These are phyloP conservation scores for Drosophila mimetica DNA, from an alignment of 2,888 invertebrate genomes.

Conservation along the genomic window DNA sequence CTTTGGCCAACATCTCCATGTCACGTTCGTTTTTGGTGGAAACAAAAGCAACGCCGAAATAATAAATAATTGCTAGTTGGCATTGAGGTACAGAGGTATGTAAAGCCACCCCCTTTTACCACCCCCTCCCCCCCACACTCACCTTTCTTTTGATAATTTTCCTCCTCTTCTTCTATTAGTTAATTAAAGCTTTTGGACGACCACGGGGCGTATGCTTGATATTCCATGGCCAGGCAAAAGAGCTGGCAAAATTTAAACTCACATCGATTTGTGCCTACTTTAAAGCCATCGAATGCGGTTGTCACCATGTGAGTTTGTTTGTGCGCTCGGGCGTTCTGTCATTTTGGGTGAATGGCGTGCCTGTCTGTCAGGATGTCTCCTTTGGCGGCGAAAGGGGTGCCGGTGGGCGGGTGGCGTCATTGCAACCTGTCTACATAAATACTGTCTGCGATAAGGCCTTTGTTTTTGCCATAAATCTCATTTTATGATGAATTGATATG, in stretches of 20 bases:
- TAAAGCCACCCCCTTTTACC: not conserved
- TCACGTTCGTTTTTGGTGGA: slow-evolving; percentile 63
- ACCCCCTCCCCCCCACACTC: not conserved
- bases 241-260: slow-evolving; percentile 38
- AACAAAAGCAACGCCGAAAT: slow-evolving; percentile 80
- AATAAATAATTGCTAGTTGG: slow-evolving; percentile 79
- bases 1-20: slow-evolving; percentile 9
- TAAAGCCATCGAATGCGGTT: slow-evolving; percentile 43
- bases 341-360: slow-evolving; percentile 67
- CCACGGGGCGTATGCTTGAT: slow-evolving; percentile 69
- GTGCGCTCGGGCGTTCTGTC: slow-evolving; percentile 53
- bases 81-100: slow-evolving; percentile 68
- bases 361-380: slow-evolving; percentile 59
- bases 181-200: slow-evolving; percentile 67
- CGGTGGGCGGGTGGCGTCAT: slow-evolving; percentile 1
- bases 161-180: slow-evolving; percentile 61
- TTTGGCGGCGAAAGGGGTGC: not conserved
- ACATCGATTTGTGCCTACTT: slow-evolving; percentile 65
- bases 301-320: slow-evolving; percentile 21
- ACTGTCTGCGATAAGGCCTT: slow-evolving; percentile 83
- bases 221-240: slow-evolving; percentile 2
- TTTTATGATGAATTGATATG: slow-evolving; percentile 84
- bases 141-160: slow-evolving; percentile 37
- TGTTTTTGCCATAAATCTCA: slow-evolving; percentile 84
- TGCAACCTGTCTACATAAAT: slow-evolving; percentile 81